Evolutionary conservation across 2,113 vertebrate genomes (phyloP).

Genomic region (Oplegnathus fasciatus): DNA sequence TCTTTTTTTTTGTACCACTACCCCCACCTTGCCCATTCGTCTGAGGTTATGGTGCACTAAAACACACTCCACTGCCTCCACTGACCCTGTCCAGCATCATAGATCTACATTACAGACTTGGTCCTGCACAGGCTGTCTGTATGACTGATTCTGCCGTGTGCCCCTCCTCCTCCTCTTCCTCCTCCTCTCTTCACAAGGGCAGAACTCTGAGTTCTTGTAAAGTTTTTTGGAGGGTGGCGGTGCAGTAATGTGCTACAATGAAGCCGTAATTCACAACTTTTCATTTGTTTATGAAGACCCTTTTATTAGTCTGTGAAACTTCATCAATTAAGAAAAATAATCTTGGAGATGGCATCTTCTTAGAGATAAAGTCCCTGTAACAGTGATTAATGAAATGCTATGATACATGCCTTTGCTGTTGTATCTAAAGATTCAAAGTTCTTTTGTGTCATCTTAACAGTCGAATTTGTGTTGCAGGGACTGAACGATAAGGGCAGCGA

Average conservation of each 20-base stretch:
- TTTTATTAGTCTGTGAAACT: conserved; percentile 39
- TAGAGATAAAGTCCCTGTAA: conserved; percentile 27
- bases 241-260: conserved; percentile 19
- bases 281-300: conserved; percentile 15
- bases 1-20: not conserved
- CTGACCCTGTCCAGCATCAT: conserved; percentile 74
- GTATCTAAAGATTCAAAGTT: conserved; percentile 22
- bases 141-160: conserved; percentile 63
- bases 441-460: conserved; percentile 6
- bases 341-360: conserved; percentile 23
- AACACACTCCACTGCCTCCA: conserved; percentile 71
- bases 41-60: conserved; percentile 74
- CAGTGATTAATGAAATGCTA: conserved; percentile 17
- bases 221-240: conserved; percentile 24
- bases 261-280: conserved; percentile 27
- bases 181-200: conserved; percentile 61
- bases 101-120: conserved; percentile 73
- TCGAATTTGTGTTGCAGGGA: conserved; percentile 22
- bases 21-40: conserved; percentile 59
- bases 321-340: conserved; percentile 36
- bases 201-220: conserved; percentile 54
- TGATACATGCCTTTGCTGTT: conserved; percentile 30
- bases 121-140: conserved; percentile 63
- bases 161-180: conserved; percentile 8
- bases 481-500: conserved; percentile 26